Percentiles rank a stretch among this genome's conserved stretches.
phyloP scores from a whole-genome alignment of 2,113 vertebrate genomes.

The Megalops atlanticus region DNA sequence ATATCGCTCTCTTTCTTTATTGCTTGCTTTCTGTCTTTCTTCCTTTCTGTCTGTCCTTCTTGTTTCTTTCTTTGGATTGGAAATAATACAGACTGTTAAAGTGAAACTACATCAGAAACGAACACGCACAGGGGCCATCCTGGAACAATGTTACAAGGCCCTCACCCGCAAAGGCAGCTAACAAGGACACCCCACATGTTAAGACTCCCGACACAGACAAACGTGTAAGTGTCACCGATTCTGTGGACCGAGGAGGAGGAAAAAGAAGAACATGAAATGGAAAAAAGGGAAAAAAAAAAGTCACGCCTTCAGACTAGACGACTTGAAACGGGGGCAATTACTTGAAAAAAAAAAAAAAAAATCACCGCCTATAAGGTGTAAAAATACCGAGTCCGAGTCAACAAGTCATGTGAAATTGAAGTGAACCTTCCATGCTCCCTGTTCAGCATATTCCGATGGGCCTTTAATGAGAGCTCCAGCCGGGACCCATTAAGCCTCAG shows the following conservation, averaged over 20 bases:
- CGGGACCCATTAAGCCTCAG: slow-evolving; percentile 27
- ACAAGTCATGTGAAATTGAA: not conserved
- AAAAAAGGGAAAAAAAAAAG: too few relatives aligned
- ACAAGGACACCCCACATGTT: not conserved
- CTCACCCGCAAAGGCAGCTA: not conserved
- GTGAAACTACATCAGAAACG: not conserved
- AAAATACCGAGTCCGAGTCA: not conserved
- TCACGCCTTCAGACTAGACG: slow-evolving; percentile 2
- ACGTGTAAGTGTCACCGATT: not conserved
- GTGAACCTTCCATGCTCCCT: not conserved
- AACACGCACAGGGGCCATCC: not conserved
- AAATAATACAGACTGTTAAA: not conserved
- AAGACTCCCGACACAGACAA: not conserved
- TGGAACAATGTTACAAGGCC: not conserved
- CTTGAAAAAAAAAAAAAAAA: slow-evolving; percentile 8
- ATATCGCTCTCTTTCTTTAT: too few relatives aligned
- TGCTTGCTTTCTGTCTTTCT: too few relatives aligned
- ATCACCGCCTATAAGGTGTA: not conserved
- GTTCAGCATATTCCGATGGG: slow-evolving; percentile 20
- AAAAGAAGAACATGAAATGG: not conserved
- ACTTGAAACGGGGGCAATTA: slow-evolving; percentile 39
- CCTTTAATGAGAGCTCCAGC: slow-evolving; percentile 36
- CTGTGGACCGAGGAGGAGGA: not conserved
- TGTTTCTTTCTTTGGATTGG: not conserved
- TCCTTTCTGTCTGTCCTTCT: not conserved